Evolutionary conservation across 2,797 vertebrate genomes (phyloP).

Genomic region (Sciurus carolinensis): DNA sequence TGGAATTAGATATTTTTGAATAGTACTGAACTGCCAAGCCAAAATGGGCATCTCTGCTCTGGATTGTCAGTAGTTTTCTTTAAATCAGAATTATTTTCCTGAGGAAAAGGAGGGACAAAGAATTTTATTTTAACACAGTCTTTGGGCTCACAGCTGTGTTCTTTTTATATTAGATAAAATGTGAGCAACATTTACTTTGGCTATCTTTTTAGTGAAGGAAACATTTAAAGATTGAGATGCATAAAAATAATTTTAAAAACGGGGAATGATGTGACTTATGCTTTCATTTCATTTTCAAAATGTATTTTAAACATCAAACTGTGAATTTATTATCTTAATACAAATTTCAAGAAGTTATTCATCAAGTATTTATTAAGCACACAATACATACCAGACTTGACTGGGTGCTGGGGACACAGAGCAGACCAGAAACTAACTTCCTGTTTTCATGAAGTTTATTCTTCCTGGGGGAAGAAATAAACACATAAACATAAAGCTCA

Average conservation of each 20-base stretch:
- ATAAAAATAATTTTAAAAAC: neutral
- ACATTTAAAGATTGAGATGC: neutral
- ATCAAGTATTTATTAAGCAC: neutral
- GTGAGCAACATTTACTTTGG: neutral
- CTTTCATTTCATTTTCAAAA: slow-evolving; percentile 25
- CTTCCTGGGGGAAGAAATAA: neutral
- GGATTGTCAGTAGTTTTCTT: neutral
- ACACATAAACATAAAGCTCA: neutral
- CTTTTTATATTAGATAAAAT: slow-evolving; percentile 5
- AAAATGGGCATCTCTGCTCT: neutral
- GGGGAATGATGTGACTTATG: neutral
- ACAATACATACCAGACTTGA: neutral
- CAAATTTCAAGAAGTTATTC: neutral
- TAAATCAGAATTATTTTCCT: neutral
- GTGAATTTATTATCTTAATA: neutral
- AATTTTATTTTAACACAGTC: neutral
- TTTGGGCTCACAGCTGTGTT: neutral
- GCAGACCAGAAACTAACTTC: neutral
- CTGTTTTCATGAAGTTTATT: neutral
- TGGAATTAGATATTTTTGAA: neutral
- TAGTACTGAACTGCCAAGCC: neutral
- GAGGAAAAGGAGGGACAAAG: neutral
- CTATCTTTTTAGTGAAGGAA: neutral
- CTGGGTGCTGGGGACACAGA: too few species aligned
- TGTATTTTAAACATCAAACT: neutral